phyloP scores from a whole-genome alignment of 2,113 vertebrate genomes.

The Ia io region DNA sequence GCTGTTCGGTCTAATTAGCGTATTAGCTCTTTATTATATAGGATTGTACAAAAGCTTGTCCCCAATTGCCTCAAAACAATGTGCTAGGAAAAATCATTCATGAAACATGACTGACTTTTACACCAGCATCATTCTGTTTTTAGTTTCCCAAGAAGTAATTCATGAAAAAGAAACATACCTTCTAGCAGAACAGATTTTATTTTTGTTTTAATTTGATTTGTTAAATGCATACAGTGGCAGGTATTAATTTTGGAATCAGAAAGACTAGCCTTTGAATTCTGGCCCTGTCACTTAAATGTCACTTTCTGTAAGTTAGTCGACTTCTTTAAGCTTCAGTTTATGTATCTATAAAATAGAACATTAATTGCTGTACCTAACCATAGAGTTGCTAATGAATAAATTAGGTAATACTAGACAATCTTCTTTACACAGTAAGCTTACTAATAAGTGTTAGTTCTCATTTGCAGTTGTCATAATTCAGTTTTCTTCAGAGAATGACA shows the following conservation, averaged over 20 bases:
- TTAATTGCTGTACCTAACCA: not conserved
- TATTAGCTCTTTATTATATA: no score
- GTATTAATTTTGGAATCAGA: not conserved
- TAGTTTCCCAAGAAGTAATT: not conserved
- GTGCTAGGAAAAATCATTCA: not conserved
- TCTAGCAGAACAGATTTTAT: not conserved
- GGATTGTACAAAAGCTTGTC: slow-evolving; percentile 17
- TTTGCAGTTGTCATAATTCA: not conserved
- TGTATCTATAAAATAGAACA: not conserved
- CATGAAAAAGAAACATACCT: not conserved
- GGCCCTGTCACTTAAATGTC: not conserved
- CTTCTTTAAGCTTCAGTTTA: not conserved
- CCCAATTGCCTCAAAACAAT: not conserved
- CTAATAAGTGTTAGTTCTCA: not conserved
- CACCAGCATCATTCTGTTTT: not conserved
- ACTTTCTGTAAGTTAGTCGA: not conserved
- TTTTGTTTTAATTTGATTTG: not conserved
- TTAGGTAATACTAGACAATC: not conserved
- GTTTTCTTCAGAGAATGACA: not conserved
- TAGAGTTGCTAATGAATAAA: slow-evolving; percentile 2
- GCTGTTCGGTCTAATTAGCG: no score
- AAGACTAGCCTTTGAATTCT: not conserved
- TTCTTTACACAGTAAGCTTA: not conserved
- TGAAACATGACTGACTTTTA: not conserved
- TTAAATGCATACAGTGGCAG: not conserved